Evolutionary conservation across 2,113 vertebrate genomes (phyloP), one percentile per base, ranked within the genome.

Genomic region (Manacus vitellinus): DNA sequence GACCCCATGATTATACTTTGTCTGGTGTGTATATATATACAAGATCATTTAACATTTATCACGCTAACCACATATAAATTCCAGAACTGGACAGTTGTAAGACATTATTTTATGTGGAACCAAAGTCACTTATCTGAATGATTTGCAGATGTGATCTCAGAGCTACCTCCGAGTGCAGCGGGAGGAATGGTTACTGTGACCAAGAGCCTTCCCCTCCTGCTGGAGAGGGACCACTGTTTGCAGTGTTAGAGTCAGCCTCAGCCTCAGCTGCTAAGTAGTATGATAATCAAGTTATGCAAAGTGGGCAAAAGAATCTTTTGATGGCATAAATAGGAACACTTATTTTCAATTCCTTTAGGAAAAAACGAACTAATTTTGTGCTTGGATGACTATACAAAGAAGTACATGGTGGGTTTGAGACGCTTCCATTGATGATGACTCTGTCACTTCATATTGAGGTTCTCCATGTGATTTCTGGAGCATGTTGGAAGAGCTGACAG

Each of bases 41-140:
- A 81, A 31, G 55, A 63, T 28, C 70, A 90, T 62, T 52, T 75
- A 92, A 85, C 82, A 85, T 92, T 92, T 72, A 89, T 95, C 77
- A 94, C 63, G 25, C 31, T 88, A 91, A 94, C 59, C 55, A 76
- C 46, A 74, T 75, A 70, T 24, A 88, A 89, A 94, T 95, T 90
- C 82, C 83, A 93, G 80, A 86, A 52, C 37, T 56, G 95, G 63
- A 80, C 75, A 83, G 78, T 89, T 70, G 91, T 66, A 94, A 93
- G 79, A 65, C 43, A 88, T 86, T 96, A 78, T 87, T 88, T 92
- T 61, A 82, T 35, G 31, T 75, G 85, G 59, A 96, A 95, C 52
- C 41, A 31, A 87, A 88, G 91, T 73, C 61, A 75, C 39, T 89
- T 83, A 75, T 37, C 43, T 51, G 75, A 92, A 92, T 25, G 37